Evolutionary conservation across 2,888 invertebrate species (phyloP).

Genomic region (Pterostichus madidus): DNA sequence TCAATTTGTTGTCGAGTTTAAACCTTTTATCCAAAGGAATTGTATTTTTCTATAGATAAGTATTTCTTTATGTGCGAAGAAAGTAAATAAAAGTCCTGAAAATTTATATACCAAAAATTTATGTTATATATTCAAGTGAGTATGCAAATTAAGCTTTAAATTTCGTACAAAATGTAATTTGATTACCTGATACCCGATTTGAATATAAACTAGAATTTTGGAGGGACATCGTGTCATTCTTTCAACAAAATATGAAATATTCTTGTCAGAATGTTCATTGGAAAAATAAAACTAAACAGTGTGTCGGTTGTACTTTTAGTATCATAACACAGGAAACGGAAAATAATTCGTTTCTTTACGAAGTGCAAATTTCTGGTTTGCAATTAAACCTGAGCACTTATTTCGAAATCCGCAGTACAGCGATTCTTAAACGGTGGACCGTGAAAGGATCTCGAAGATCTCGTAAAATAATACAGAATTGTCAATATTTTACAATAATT

Average conservation of each 20-base stretch:
- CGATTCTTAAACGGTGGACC: too few species aligned
- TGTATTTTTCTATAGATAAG: background rate
- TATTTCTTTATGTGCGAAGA: background rate
- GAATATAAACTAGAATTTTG: conserved; percentile 41
- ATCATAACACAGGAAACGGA: too few species aligned
- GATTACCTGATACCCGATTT: conserved; percentile 27
- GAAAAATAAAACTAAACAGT: background rate
- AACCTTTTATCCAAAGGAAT: background rate
- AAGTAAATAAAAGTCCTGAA: conserved; percentile 29
- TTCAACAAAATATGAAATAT: too few species aligned
- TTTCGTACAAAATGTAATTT: conserved; percentile 14
- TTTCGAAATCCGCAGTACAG: background rate
- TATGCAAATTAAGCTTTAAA: conserved; percentile 25
- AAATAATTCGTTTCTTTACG: too few species aligned
- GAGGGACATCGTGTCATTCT: too few species aligned
- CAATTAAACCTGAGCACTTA: conserved; percentile 42
- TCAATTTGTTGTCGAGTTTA: background rate
- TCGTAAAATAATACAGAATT: too few species aligned
- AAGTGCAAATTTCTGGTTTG: background rate
- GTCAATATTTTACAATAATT: too few species aligned
- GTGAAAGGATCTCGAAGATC: too few species aligned
- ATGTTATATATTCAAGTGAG: background rate
- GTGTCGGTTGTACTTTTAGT: too few species aligned
- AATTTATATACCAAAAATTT: conserved; percentile 23
- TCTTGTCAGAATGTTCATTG: background rate